Percentiles rank a stretch among this genome's conserved stretches.
Evolutionary conservation across 2,113 vertebrate genomes (phyloP).

Genomic region (Caretta caretta): DNA sequence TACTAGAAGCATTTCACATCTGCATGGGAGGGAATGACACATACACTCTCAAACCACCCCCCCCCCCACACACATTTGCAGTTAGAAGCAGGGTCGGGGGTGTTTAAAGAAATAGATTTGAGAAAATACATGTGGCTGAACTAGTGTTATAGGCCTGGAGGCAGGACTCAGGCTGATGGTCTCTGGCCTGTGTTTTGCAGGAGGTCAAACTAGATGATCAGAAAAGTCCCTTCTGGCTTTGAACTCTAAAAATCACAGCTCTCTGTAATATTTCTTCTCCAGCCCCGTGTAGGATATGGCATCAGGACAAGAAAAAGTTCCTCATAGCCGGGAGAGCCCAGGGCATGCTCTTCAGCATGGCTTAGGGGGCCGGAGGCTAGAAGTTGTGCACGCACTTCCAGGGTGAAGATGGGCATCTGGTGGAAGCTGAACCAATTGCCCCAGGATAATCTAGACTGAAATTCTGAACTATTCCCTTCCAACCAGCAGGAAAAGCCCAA

Average conservation of each 20-base stretch:
- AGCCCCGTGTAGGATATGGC: neutral
- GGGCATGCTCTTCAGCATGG: neutral
- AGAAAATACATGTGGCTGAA: too few relatives aligned
- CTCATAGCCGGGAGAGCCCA: neutral
- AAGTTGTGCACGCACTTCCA: too few relatives aligned
- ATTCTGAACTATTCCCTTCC: neutral
- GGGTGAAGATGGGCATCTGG: neutral
- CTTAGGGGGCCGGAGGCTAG: neutral
- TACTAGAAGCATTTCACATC: too few relatives aligned
- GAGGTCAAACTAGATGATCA: neutral
- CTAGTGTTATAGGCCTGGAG: too few relatives aligned
- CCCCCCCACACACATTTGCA: too few relatives aligned
- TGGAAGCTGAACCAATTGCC: neutral
- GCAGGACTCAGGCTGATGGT: too few relatives aligned
- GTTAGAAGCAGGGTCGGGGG: too few relatives aligned
- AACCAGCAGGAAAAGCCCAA: neutral
- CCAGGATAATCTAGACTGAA: neutral
- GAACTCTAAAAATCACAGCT: neutral
- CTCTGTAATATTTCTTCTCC: neutral
- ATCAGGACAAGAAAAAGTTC: neutral
- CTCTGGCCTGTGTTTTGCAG: too few relatives aligned
- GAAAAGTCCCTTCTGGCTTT: neutral
- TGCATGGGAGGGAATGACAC: too few relatives aligned
- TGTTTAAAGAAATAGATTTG: too few relatives aligned
- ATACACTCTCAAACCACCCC: too few relatives aligned